These are phyloP conservation scores for Eulemur coronatus DNA, from an alignment of 2,797 vertebrate genomes.

Conservation along the genomic window DNA sequence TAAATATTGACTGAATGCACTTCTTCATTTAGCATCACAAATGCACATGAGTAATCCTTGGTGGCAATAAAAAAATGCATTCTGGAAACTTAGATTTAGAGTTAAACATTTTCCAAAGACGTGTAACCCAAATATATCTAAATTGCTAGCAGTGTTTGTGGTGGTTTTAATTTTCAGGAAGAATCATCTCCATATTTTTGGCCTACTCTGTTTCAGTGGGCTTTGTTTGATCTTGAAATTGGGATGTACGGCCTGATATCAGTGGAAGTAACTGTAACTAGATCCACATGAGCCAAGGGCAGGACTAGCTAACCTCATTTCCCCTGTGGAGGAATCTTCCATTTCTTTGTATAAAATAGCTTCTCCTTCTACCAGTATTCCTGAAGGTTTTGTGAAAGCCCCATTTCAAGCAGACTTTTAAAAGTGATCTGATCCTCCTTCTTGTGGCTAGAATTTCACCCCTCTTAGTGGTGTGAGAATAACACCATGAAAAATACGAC, in stretches of 20 bases:
- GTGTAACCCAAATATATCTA: slow-evolving; percentile 10
- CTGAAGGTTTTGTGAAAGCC: slow-evolving; percentile 38
- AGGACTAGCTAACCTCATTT: background rate
- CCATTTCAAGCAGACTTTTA: slow-evolving; percentile 37
- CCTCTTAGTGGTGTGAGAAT: background rate
- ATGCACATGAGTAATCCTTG: background rate
- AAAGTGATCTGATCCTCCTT: background rate
- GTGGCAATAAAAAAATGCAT: background rate
- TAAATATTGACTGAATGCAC: background rate
- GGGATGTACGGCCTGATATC: slow-evolving; percentile 1
- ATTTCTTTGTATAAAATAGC: slow-evolving; percentile 26
- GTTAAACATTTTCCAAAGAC: slow-evolving; percentile 42
- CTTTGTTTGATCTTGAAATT: slow-evolving; percentile 59
- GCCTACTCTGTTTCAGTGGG: background rate
- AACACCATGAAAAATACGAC: slow-evolving; percentile 28
- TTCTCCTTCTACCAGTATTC: background rate
- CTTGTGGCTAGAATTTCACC: slow-evolving; percentile 23
- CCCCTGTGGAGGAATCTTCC: background rate
- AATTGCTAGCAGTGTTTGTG: slow-evolving; percentile 34
- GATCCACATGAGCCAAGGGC: slow-evolving; percentile 26
- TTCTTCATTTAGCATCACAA: background rate
- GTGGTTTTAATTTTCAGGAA: slow-evolving; percentile 63
- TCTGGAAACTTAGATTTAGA: background rate
- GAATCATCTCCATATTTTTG: slow-evolving; percentile 50
- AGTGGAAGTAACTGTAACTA: slow-evolving; percentile 2